Conservation (phyloP, 30 jellyfish, hydroid and myxozoan species). For the Mastigias papua region DNA sequence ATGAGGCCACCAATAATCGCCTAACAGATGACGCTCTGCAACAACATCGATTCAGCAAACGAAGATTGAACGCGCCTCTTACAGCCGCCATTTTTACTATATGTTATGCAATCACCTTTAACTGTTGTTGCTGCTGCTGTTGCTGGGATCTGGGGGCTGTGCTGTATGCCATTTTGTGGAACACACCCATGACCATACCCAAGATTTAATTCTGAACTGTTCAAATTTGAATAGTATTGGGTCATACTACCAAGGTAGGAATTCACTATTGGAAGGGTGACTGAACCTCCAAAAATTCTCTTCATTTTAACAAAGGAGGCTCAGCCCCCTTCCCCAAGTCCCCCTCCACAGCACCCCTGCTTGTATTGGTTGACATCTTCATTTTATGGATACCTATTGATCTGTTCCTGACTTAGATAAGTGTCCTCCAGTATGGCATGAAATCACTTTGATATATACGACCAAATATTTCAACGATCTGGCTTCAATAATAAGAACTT, state of each 20-base stretch:
- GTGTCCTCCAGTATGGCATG: background rate
- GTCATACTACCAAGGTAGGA: too few relatives aligned
- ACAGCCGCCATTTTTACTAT: constrained; percentile 2
- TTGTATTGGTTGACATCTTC: too few relatives aligned
- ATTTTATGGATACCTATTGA: too few relatives aligned
- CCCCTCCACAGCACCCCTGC: too few relatives aligned
- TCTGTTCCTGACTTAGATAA: too few relatives aligned
- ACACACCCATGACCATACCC: background rate
- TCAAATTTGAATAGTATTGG: too few relatives aligned
- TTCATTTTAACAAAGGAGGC: too few relatives aligned
- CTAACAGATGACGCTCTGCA: background rate
- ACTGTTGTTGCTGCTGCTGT: constrained; percentile 2
- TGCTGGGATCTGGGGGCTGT: background rate
- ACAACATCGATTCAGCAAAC: background rate
- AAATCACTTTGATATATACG: background rate
- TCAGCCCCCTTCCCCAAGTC: too few relatives aligned
- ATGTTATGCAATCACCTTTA: background rate
- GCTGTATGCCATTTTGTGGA: background rate
- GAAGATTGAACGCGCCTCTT: background rate
- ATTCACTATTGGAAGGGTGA: too few relatives aligned
- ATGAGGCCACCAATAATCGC: background rate
- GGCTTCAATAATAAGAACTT: too few relatives aligned
- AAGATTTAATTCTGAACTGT: background rate
- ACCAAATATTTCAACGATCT: too few relatives aligned
- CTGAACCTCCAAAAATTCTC: too few relatives aligned